Evolutionary conservation across 2,888 invertebrate genomes (phyloP).

Genomic region (Agrenia bidenticulata): DNA sequence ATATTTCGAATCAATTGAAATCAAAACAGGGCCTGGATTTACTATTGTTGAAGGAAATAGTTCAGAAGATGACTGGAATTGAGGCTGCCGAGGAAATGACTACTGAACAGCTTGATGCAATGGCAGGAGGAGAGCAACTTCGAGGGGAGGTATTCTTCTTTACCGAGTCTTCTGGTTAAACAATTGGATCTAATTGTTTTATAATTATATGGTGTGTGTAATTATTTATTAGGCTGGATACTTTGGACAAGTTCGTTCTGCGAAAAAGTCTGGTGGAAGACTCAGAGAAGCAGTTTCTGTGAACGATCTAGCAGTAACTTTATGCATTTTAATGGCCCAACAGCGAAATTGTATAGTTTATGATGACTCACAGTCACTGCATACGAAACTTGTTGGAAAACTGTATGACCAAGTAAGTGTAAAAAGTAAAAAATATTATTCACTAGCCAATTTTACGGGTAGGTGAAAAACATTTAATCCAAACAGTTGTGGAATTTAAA

Average conservation of each 20-base stretch:
- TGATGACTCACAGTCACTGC: conserved; percentile 74
- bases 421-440: too few species aligned
- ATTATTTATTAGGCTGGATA: conserved; percentile 95
- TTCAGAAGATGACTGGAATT: conserved; percentile 99
- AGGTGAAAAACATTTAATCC: too few species aligned
- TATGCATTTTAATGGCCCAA: conserved; percentile 94
- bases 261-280: conserved; percentile 89
- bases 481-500: too few species aligned
- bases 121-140: conserved; percentile 94
- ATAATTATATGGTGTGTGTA: too few species aligned
- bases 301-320: conserved; percentile 86
- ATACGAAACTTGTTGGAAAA: conserved; percentile 81
- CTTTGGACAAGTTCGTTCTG: conserved; percentile 94
- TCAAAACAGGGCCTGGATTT: conserved; percentile 91
- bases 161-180: too few species aligned
- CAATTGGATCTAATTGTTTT: conserved; percentile 28
- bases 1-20: conserved; percentile 95
- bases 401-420: conserved; percentile 66
- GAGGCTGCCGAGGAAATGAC: conserved; percentile 97
- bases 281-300: conserved; percentile 93
- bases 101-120: conserved; percentile 90
- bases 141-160: conserved; percentile 96
- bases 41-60: conserved; percentile 91
- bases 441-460: too few species aligned
- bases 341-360: conserved; percentile 95